Percentiles rank a stretch among this genome's conserved stretches.
phyloP scores from a whole-genome alignment of 2,797 vertebrate genomes.

The Ctenochaetus hawaiiensis region DNA sequence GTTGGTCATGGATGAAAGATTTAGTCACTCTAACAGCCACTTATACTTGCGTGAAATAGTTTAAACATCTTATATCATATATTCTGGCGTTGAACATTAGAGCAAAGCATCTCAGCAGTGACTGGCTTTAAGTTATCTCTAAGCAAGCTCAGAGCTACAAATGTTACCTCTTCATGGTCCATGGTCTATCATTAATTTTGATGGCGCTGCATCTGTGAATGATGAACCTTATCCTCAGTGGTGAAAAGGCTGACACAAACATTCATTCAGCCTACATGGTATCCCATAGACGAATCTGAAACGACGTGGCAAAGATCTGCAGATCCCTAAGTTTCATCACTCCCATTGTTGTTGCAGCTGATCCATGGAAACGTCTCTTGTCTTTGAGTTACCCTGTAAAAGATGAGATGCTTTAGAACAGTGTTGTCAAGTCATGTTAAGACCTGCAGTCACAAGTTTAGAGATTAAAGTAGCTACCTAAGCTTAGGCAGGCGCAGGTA shows the following conservation, averaged over 20 bases:
- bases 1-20: too few relatives aligned
- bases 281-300: conserved; percentile 8
- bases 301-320: conserved; percentile 6
- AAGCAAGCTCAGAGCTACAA: conserved; percentile 17
- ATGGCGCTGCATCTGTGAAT: conserved; percentile 53
- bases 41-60: background rate
- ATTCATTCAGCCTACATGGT: conserved; percentile 33
- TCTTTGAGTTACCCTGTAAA: conserved; percentile 47
- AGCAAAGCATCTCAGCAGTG: background rate
- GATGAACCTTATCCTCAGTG: conserved; percentile 39
- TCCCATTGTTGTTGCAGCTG: conserved; percentile 27
- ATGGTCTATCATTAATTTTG: conserved; percentile 61
- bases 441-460: conserved; percentile 34
- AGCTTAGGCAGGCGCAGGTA: background rate
- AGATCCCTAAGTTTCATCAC: conserved; percentile 38
- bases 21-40: too few relatives aligned
- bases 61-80: background rate
- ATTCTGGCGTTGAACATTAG: background rate
- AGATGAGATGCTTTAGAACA: conserved; percentile 40
- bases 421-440: conserved; percentile 29
- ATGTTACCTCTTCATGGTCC: conserved; percentile 78
- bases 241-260: conserved; percentile 15
- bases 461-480: too few relatives aligned
- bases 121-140: conserved; percentile 1
- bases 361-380: conserved; percentile 41